Percentiles rank a stretch among this genome's conserved stretches.
phyloP scores from a whole-genome alignment of 2,888 invertebrate genomes.

The Candidula unifasciata region DNA sequence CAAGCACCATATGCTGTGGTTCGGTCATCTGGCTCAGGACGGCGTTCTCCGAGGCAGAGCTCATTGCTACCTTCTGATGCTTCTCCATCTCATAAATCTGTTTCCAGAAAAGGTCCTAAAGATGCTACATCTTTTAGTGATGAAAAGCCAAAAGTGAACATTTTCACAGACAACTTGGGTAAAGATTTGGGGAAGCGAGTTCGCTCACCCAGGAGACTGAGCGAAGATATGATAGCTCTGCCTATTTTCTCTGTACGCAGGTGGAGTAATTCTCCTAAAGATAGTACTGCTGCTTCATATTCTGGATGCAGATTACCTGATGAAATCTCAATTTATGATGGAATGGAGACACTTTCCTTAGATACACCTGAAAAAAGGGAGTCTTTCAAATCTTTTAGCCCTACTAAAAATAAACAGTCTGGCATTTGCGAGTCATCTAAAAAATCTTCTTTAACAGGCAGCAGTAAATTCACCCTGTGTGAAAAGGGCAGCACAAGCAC shows the following conservation, averaged over 20 bases:
- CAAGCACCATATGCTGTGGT: background rate
- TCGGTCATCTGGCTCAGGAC: background rate
- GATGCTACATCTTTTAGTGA: background rate
- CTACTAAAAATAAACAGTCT: conserved; percentile 18
- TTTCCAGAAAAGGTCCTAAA: background rate
- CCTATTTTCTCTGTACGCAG: conserved; percentile 46
- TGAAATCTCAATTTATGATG: conserved; percentile 22
- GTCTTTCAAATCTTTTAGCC: conserved; percentile 30
- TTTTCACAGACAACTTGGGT: conserved; percentile 49
- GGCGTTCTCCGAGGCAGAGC: conserved; percentile 34
- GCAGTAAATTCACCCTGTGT: background rate
- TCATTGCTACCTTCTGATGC: conserved; percentile 21
- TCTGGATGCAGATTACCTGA: background rate
- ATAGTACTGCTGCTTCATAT: background rate
- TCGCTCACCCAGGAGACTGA: conserved; percentile 53
- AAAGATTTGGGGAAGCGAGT: conserved; percentile 48
- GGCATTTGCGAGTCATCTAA: background rate
- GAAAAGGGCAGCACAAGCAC: conserved; percentile 25
- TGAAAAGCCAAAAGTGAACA: conserved; percentile 49
- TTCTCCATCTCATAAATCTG: background rate
- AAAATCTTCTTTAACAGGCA: background rate
- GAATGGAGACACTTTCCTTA: conserved; percentile 17
- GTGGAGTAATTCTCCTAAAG: conserved; percentile 40
- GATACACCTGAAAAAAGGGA: background rate
- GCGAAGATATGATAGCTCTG: conserved; percentile 51